Evolutionary conservation across 2,113 vertebrate genomes (phyloP).

Genomic region (human): GRCh38 chr11:122123501-122124000

Average conservation of each 20-base stretch:
- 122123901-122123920: background rate
- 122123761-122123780: background rate
- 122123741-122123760: background rate
- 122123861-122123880: background rate
- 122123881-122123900: background rate
- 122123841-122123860: background rate
- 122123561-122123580: background rate
- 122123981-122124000: background rate
- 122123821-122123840: background rate
- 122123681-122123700: background rate
- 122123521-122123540: background rate
- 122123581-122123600: background rate
- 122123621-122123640: background rate
- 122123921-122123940: background rate
- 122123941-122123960: background rate
- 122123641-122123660: background rate
- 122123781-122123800: background rate
- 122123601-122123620: conserved; percentile 23
- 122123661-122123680: background rate
- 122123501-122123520: background rate
- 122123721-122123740: background rate
- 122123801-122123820: background rate
- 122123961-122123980: background rate
- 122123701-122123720: background rate
- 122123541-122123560: background rate